Base-by-base conservation (phyloP, 2,888 invertebrate species). In the Macaria liturata region DNA sequence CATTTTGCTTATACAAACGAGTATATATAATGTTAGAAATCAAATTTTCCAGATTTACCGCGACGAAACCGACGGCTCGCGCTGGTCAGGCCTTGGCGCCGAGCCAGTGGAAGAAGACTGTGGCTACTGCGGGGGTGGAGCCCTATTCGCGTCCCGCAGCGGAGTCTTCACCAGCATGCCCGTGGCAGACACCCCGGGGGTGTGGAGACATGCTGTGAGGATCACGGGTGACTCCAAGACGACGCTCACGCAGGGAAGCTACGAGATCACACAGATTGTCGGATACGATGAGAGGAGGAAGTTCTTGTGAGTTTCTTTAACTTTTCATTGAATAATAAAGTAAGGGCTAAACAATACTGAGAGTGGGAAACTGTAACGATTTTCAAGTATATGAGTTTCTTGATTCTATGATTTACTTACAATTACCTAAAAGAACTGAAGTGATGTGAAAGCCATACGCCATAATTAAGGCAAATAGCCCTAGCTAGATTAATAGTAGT, bases 251-350 rank as follows among this genome's bases (percentile, higher is more conserved):
- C 94, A 95, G 76, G 96, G 96, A 0, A 93, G 94, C 50, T 96
- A 94, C 66, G 96, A 96, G 79, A 93, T 96, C 52, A 95, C 95
- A 0, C 93, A 94, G 74, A 93, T 97, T 32, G 83, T 96, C 5
- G 95, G 95, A 0, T 97, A 96, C 96, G 96, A 97, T 74, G 95
- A 96, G 73, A 85, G 92, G 56, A 94, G 94, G 67, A 93, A 94
- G 65, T 84, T 94, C 50, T 93, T 96, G 94, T 95, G 73, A 93
- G 94, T 92, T n/a, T n/a, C n/a, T n/a, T n/a, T n/a, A n/a, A n/a
- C n/a, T n/a, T n/a, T n/a, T n/a, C n/a, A n/a, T n/a, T n/a, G n/a
- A n/a, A n/a, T n/a, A n/a, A n/a, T n/a, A n/a, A n/a, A n/a, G n/a
- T n/a, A n/a, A n/a, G n/a, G n/a, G n/a, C n/a, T n/a, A n/a, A n/a